Percentiles rank a stretch among this genome's conserved stretches.
Evolutionary conservation across 2,888 invertebrate genomes (phyloP).

Genomic region (Lasiommata megera): DNA sequence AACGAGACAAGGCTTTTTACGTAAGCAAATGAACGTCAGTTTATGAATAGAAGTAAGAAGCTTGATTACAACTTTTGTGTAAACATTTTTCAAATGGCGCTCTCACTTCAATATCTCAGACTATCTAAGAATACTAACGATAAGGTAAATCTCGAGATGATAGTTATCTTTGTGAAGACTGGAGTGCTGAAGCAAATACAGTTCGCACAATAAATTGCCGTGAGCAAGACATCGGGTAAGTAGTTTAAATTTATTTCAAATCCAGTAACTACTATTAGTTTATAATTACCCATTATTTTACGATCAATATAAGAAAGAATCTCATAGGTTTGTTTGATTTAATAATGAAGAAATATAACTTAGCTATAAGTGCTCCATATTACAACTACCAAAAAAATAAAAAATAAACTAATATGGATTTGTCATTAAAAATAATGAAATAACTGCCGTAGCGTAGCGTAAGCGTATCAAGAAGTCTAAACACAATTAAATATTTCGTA

Average conservation of each 20-base stretch:
- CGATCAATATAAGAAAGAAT: background rate
- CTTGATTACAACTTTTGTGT: background rate
- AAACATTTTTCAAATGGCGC: background rate
- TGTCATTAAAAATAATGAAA: no score
- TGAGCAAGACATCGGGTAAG: conserved; percentile 52
- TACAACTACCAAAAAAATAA: no score
- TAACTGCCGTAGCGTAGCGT: no score
- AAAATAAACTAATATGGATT: no score
- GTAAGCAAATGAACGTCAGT: no score
- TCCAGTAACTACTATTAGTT: background rate
- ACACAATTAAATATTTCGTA: no score
- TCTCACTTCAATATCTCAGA: background rate
- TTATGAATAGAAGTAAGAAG: background rate
- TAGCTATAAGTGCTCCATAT: no score
- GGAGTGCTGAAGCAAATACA: conserved; percentile 37
- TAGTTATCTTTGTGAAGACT: conserved; percentile 51
- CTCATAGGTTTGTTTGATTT: background rate
- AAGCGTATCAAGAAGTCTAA: no score
- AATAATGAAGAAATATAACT: background rate
- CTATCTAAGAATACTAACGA: conserved; percentile 35
- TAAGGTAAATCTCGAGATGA: conserved; percentile 62
- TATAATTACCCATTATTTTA: background rate
- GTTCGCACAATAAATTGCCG: conserved; percentile 42
- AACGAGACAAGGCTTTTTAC: no score
- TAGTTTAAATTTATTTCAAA: conserved; percentile 21